phyloP scores from a whole-genome alignment of 2,888 invertebrate genomes.

The Tachina grossa region DNA sequence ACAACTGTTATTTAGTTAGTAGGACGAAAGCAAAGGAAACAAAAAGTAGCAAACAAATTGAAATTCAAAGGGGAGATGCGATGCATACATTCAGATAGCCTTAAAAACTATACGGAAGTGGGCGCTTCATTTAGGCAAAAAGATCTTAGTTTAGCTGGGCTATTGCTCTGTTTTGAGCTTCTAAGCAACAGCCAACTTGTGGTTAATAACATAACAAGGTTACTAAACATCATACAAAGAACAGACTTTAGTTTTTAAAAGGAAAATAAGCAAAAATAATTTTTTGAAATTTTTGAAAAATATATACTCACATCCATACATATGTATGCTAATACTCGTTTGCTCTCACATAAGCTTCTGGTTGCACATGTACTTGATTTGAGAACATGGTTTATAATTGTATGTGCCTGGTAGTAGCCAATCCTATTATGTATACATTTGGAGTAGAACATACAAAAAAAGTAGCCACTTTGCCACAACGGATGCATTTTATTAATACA shows the following conservation, averaged over 20 bases:
- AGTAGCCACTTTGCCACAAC: constrained; percentile 54
- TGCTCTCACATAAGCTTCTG: background rate
- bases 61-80: constrained; percentile 11
- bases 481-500: constrained; percentile 68
- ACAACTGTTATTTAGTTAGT: constrained; percentile 31
- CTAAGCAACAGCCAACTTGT: constrained; percentile 29
- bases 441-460: constrained; percentile 2
- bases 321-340: background rate
- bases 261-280: background rate
- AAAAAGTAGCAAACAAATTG: constrained; percentile 39
- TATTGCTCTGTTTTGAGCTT: background rate
- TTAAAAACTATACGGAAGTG: constrained; percentile 9
- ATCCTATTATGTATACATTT: background rate
- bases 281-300: background rate
- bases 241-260: background rate
- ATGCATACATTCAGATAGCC: background rate
- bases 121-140: constrained; percentile 6
- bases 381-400: background rate
- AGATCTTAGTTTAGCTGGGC: background rate
- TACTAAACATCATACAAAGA: constrained; percentile 3
- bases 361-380: constrained; percentile 19
- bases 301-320: background rate
- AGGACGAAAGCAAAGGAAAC: constrained; percentile 9
- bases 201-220: constrained; percentile 43
- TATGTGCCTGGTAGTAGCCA: background rate